Evolutionary conservation across 2,888 invertebrate species (phyloP).

Genomic region (Heliconius hortense): DNA sequence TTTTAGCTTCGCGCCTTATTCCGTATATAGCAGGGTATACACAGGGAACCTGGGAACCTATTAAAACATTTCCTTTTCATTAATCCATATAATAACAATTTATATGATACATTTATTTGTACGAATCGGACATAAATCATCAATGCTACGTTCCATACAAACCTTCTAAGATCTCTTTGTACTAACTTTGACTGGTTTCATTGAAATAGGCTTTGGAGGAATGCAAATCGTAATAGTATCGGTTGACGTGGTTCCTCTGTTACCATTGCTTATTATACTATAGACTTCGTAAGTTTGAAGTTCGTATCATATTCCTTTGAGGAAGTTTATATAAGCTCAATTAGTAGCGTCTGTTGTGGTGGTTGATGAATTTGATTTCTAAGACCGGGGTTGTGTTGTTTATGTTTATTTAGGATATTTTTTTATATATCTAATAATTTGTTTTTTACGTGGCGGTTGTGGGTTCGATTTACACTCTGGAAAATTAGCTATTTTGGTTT

Average conservation of each 20-base stretch:
- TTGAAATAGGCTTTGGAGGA: constrained; percentile 31
- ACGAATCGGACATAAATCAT: background rate
- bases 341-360: background rate
- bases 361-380: too few species aligned
- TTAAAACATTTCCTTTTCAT: too few species aligned
- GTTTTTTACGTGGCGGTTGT: too few species aligned
- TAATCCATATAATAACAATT: background rate
- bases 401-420: too few species aligned
- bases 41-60: too few species aligned
- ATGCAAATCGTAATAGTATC: constrained; percentile 19
- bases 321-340: constrained; percentile 5
- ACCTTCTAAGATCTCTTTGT: constrained; percentile 16
- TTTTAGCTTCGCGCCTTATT: too few species aligned
- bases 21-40: too few species aligned
- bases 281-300: constrained; percentile 7
- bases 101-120: background rate
- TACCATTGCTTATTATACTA: constrained; percentile 7
- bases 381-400: too few species aligned
- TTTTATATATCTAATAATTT: too few species aligned
- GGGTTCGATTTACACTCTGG: too few species aligned
- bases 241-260: constrained; percentile 10
- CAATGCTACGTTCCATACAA: background rate
- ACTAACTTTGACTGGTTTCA: constrained; percentile 17
- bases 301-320: constrained; percentile 6
- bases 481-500: background rate